Evolutionary conservation across 2,113 vertebrate genomes (phyloP).

Genomic region (Cranoglanis bouderius): DNA sequence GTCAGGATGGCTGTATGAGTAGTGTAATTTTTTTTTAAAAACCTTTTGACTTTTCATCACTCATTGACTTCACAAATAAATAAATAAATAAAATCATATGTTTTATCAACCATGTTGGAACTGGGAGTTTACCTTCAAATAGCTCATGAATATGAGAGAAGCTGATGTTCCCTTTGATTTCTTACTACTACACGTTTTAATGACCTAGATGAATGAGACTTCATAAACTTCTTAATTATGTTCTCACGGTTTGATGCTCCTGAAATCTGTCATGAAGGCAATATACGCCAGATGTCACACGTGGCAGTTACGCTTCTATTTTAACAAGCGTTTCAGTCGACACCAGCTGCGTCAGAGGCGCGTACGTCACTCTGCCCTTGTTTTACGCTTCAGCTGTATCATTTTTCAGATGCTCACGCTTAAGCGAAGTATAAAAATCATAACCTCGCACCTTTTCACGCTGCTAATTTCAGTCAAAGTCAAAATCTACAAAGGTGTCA

Average conservation of each 20-base stretch:
- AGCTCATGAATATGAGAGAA: not conserved
- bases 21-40: not conserved
- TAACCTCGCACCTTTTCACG: not conserved
- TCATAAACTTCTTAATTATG: not conserved
- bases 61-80: too few species aligned
- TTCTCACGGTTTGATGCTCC: not conserved
- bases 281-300: conserved; percentile 1
- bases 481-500: not conserved
- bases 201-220: not conserved
- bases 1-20: not conserved
- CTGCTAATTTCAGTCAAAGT: not conserved
- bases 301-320: not conserved
- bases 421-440: not conserved
- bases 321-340: not conserved
- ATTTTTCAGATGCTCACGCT: not conserved
- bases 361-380: not conserved
- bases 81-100: too few species aligned
- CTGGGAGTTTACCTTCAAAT: not conserved
- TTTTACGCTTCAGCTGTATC: not conserved
- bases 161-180: not conserved
- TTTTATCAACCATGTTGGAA: not conserved
- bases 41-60: not conserved
- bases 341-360: not conserved
- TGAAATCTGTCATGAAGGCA: not conserved
- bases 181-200: not conserved